Evolutionary conservation across 2,888 invertebrate species (phyloP), one percentile per base, ranked within the genome.

Genomic region (Oscheius myriophilus): DNA sequence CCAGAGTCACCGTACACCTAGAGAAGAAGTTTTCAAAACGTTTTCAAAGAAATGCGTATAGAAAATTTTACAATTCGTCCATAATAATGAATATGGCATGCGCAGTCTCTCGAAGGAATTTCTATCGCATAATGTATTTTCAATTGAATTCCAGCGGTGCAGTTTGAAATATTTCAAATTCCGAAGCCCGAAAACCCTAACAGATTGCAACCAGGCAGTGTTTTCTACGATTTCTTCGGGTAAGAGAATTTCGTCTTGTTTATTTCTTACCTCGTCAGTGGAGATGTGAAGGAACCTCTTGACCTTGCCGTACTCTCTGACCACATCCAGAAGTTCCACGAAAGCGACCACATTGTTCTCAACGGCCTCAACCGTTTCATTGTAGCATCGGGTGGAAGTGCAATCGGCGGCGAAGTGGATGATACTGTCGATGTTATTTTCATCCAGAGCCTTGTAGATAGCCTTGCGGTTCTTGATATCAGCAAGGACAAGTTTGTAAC

Each of bases 401-500:
- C 85, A 85, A 53, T 85, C 85, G 21, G 85, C 84, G 11, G 85
- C 85, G 64, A 85, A 85, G 55, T 85, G 84, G 62, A 85, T 80
- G 26, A 85, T 74, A 18, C 82, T 82, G 55, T 85, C 85, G 65
- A 85, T 85, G 80, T 83, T 21, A 53, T 84, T 75, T 41, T 79
- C 72, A 45, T 69, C 72, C 14, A 85, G 71, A 53, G 82, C 74
- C 21, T 74, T 71, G 26, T 69, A n/a, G 63, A 85, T 78, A 4
- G 80, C 79, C 12, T 71, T 69, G 18, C 69, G 63, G 65, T 85
- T 85, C 62, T 81, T 79, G 68, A 85, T 84, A 66, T 85, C 85
- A 9, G 77, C 78, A 21, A 83, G 64, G 12, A 75, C 82, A 39
- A 83, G 66, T 51, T 81, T 78, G 74, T 85, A 85, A 9, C 84